Evolutionary conservation across 2,797 vertebrate genomes (phyloP).

Genomic region (Monodelphis domestica): DNA sequence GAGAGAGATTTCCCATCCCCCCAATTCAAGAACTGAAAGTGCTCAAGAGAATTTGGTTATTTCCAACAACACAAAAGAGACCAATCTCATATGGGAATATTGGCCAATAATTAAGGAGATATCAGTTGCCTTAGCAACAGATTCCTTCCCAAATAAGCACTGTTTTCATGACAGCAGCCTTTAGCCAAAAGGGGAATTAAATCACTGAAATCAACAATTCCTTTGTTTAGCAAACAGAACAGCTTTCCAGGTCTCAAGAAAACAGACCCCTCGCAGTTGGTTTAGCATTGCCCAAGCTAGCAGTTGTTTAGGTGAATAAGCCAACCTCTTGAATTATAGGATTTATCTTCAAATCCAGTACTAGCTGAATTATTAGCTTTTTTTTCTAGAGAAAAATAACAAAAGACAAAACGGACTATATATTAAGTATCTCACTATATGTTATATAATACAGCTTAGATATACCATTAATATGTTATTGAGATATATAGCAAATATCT

Average conservation of each 20-base stretch:
- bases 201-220: slow-evolving; percentile 79
- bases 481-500: slow-evolving; percentile 31
- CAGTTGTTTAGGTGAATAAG: slow-evolving; percentile 67
- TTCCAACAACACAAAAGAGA: slow-evolving; percentile 75
- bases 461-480: background rate
- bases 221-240: slow-evolving; percentile 80
- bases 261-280: slow-evolving; percentile 72
- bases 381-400: slow-evolving; percentile 69
- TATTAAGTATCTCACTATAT: slow-evolving; percentile 48
- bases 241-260: slow-evolving; percentile 78
- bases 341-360: slow-evolving; percentile 74
- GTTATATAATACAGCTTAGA: background rate
- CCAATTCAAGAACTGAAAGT: slow-evolving; percentile 67
- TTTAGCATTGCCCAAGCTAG: slow-evolving; percentile 66
- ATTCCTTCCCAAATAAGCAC: slow-evolving; percentile 79
- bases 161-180: slow-evolving; percentile 75
- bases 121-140: slow-evolving; percentile 81
- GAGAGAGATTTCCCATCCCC: slow-evolving; percentile 26
- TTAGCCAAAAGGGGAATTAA: slow-evolving; percentile 79
- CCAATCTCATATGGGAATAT: slow-evolving; percentile 76
- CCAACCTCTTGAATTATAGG: slow-evolving; percentile 72
- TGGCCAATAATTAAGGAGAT: slow-evolving; percentile 80
- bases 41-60: slow-evolving; percentile 70
- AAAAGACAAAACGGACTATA: slow-evolving; percentile 59
- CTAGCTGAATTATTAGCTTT: slow-evolving; percentile 65